These are phyloP conservation scores for Hestina assimilis DNA, from an alignment of 1,140 invertebrate species.

Conservation along the genomic window DNA sequence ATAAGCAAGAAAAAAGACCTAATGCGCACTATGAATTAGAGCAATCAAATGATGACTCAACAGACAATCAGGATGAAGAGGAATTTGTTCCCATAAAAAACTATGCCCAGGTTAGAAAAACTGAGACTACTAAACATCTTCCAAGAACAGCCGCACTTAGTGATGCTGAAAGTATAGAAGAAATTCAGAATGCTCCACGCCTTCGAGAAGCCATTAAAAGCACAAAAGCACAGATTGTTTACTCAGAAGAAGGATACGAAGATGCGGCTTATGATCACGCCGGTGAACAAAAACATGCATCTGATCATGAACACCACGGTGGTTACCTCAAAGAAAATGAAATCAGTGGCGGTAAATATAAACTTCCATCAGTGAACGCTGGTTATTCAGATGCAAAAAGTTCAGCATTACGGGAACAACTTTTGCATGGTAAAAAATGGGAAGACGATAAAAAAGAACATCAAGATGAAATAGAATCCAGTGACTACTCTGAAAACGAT, in stretches of 20 bases:
- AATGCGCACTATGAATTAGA: constrained; percentile 44
- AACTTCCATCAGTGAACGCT: constrained; percentile 45
- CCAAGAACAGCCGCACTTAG: constrained; percentile 79
- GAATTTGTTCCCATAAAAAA: constrained; percentile 83
- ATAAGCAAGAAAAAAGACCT: constrained; percentile 50
- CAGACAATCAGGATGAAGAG: constrained; percentile 47
- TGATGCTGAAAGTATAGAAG: constrained; percentile 80
- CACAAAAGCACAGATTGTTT: constrained; percentile 85
- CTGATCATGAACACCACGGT: constrained; percentile 73
- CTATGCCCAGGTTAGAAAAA: constrained; percentile 83
- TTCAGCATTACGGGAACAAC: constrained; percentile 47
- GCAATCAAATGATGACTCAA: constrained; percentile 26
- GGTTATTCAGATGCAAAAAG: constrained; percentile 54
- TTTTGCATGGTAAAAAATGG: constrained; percentile 58
- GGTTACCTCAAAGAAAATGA: constrained; percentile 67
- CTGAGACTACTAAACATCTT: constrained; percentile 80
- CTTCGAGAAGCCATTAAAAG: constrained; percentile 83
- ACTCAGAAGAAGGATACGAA: constrained; percentile 88
- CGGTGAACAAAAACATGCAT: constrained; percentile 84
- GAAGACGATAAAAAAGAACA: constrained; percentile 53
- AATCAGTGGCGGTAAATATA: constrained; percentile 62
- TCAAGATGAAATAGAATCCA: constrained; percentile 51
- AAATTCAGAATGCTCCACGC: constrained; percentile 80
- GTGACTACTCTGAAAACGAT: constrained; percentile 56
- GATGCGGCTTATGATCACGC: constrained; percentile 88